These are phyloP conservation scores for Empidonax alnorum DNA, from an alignment of 2,113 vertebrate species.

Conservation along the genomic window DNA sequence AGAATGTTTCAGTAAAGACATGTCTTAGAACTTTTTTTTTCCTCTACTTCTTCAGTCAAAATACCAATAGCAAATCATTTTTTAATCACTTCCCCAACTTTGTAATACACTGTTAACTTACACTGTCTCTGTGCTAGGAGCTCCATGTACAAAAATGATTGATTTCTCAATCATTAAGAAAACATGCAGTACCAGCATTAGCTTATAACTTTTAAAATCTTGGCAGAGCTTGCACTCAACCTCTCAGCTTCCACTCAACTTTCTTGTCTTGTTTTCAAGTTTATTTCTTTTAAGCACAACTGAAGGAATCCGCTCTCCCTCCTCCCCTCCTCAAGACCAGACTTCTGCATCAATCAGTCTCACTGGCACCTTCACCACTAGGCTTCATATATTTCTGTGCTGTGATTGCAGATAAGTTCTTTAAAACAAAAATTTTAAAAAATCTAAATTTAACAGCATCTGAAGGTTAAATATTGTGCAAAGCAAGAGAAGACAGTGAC, in stretches of 20 bases:
- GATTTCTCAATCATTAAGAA: slow-evolving; percentile 26
- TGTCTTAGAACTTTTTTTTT: background rate
- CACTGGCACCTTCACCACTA: slow-evolving; percentile 19
- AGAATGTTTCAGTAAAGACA: background rate
- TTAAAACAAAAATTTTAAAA: background rate
- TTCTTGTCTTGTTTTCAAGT: slow-evolving; percentile 40
- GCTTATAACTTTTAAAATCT: slow-evolving; percentile 38
- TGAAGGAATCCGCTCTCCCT: background rate
- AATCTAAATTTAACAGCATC: background rate
- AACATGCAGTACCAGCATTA: slow-evolving; percentile 41
- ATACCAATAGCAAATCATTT: background rate
- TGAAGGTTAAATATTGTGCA: slow-evolving; percentile 16
- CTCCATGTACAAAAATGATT: background rate
- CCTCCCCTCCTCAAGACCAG: background rate
- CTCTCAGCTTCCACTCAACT: slow-evolving; percentile 48
- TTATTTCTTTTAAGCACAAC: slow-evolving; percentile 31
- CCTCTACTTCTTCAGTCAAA: background rate
- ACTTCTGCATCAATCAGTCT: slow-evolving; percentile 54
- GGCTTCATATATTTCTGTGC: background rate
- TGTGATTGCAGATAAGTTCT: background rate
- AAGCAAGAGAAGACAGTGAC: slow-evolving; percentile 16
- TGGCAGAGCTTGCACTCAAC: slow-evolving; percentile 37
- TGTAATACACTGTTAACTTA: background rate
- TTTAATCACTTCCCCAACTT: background rate
- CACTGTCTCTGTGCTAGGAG: background rate